Evolutionary conservation across 2,113 vertebrate genomes (phyloP), one percentile per base, ranked within the genome.

Genomic region (Pogona vitticeps): DNA sequence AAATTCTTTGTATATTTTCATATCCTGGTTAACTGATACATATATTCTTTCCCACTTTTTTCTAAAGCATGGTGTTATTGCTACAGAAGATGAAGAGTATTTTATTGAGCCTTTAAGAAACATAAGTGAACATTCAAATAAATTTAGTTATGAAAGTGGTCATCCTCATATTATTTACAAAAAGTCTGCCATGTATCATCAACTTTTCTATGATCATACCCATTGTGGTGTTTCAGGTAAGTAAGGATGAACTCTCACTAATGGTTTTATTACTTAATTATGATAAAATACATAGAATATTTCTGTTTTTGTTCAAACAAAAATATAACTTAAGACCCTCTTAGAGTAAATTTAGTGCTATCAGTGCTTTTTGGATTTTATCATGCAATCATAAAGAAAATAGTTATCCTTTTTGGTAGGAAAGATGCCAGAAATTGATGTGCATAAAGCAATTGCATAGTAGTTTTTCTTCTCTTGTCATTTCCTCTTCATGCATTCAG

Each of bases 151-250:
- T 88, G 97, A 98, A 92, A 98, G 97, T 88, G 98, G 98, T 92
- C 99, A 99, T 94, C 98, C 98, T 95, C 98, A 99, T 95, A 97
- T 99, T 96, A 98, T 99, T 98, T 99, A 99, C 97, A 99, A 99
- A 97, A 98, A 98, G 91, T 98, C 99, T 96, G 96, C 98, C 87
- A 97, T 98, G 92, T 97, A 96, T 78, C 97, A 97, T 46, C 97
- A 95, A 75, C 97, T 97, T 92, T 96, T 96, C 42, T 98, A 97
- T 96, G 97, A 97, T 96, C 97, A 98, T 91, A 96, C 96, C 95
- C 97, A 97, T 93, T 99, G 99, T 95, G 99, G 98, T 94, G 97
- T 99, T 96, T 97, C 98, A 96, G 98, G 98, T 99, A 96, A 97
- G 96, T 96, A 86, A 88, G 77, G 78, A 36, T 86, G 21, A 84